Evolutionary conservation across 2,888 invertebrate genomes (phyloP).

Genomic region (Magallana nippona): DNA sequence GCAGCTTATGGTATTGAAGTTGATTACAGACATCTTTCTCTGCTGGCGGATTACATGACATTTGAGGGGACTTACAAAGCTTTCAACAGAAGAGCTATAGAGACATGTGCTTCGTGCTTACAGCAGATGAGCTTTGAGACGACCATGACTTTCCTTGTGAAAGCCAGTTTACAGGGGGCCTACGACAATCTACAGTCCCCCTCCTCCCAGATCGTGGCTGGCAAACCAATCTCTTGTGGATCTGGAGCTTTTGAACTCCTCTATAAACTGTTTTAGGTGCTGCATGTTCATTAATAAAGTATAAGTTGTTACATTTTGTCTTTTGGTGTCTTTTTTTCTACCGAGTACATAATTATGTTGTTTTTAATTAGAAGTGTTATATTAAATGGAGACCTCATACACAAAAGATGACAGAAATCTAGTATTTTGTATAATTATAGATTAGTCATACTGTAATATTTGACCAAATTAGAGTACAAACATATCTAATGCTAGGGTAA

Average conservation of each 20-base stretch:
- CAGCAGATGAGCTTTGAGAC: conserved; percentile 99
- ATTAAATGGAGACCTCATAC: no score
- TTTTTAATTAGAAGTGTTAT: no score
- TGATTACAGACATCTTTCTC: conserved; percentile 93
- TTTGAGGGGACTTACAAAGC: conserved; percentile 93
- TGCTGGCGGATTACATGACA: conserved; percentile 99
- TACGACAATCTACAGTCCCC: conserved; percentile 89
- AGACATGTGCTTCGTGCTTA: conserved; percentile 92
- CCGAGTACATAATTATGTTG: no score
- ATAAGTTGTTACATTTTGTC: not conserved
- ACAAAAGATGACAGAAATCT: no score
- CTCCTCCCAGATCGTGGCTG: conserved; percentile 92
- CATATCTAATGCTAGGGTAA: no score
- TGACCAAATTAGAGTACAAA: no score
- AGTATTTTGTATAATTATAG: no score
- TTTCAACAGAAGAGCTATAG: conserved; percentile 94
- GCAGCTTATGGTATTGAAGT: conserved; percentile 98
- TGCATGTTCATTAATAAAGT: not conserved
- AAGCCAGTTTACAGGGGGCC: conserved; percentile 86
- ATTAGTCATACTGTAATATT: no score
- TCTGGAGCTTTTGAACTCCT: conserved; percentile 87
- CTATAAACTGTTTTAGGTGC: not conserved
- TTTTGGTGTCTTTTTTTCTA: no score
- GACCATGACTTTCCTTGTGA: conserved; percentile 90
- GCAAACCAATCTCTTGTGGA: conserved; percentile 89